Conservation (phyloP, 2,113 vertebrate genomes). For the Neomonachus schauinslandi region DNA sequence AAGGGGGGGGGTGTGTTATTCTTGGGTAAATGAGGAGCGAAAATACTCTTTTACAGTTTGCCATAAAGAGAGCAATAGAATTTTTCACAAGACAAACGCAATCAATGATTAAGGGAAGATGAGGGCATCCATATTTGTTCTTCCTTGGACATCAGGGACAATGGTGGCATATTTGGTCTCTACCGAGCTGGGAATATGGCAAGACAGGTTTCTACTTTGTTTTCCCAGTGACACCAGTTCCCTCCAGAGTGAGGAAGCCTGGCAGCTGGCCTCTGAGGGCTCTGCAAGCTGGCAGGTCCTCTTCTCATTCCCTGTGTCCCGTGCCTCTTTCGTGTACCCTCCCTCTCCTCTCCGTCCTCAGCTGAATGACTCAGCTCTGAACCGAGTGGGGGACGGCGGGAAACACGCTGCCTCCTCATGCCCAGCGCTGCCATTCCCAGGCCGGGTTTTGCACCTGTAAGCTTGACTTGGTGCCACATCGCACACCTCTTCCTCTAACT, state of each 20-base stretch:
- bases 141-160: background rate
- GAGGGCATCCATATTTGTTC: conserved; percentile 52
- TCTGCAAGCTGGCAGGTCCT: background rate
- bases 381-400: conserved; percentile 52
- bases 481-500: conserved; percentile 72
- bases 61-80: conserved; percentile 64
- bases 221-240: background rate
- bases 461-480: conserved; percentile 74
- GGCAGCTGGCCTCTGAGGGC: background rate
- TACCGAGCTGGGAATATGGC: background rate
- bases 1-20: conserved; percentile 55
- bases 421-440: conserved; percentile 42
- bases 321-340: background rate
- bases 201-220: background rate
- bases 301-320: background rate
- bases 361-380: conserved; percentile 62
- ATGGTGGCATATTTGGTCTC: conserved; percentile 11
- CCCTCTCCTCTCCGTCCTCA: conserved; percentile 71
- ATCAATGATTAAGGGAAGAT: conserved; percentile 49
- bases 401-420: conserved; percentile 64
- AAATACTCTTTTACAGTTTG: conserved; percentile 76
- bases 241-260: background rate
- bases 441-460: conserved; percentile 67
- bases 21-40: conserved; percentile 68
- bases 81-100: conserved; percentile 64